Evolutionary conservation across 2,888 invertebrate species (phyloP), one percentile per base, ranked within the genome.

Genomic region (Sarcophaga rosellei): DNA sequence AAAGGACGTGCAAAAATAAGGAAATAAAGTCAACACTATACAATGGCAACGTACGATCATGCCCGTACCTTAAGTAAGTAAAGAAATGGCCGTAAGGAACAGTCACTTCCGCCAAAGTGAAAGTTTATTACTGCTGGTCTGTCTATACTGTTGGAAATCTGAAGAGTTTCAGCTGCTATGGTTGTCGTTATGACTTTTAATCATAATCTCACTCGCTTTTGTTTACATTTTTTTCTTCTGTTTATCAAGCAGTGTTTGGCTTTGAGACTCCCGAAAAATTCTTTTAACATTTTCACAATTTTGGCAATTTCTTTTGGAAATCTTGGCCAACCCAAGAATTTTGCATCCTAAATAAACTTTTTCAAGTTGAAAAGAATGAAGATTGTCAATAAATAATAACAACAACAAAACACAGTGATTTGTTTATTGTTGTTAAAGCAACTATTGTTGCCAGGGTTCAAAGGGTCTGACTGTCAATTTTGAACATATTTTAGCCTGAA

Each of bases 291-390:
- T n/a, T 47, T 68, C 61, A 62, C 17, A 59, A 78, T 61, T n/a
- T 47, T 68, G 66, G 62, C 17, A 59, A 70, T 61, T 68, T 68
- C 73, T 69, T 53, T 1, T 62, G 53, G 35, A 74, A 61, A 25
- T 80, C 45, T 45, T 5, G 8, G 11, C 45, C 20, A 23, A 25
- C 66, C 61, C 61, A 61, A 59, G 11, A 65, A 53, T 53, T 17
- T 17, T 53, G 17, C 23, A 61, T 21, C 68, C 74, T 74, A 81
- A 81, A 81, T 68, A 81, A 74, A 81, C 74, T 74, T 53, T 47
- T 63, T 21, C 3, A 78, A 68, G 74, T 66, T 15, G 21, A 25
- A 74, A 23, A 23, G 47, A 12, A 11, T 8, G 20, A 35, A 66
- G 35, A 68, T 74, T 61, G 25, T 0, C 57, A 59, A 59, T 35